Evolutionary conservation across 2,797 vertebrate species (phyloP).

Genomic region (Sebastes trivittatus): DNA sequence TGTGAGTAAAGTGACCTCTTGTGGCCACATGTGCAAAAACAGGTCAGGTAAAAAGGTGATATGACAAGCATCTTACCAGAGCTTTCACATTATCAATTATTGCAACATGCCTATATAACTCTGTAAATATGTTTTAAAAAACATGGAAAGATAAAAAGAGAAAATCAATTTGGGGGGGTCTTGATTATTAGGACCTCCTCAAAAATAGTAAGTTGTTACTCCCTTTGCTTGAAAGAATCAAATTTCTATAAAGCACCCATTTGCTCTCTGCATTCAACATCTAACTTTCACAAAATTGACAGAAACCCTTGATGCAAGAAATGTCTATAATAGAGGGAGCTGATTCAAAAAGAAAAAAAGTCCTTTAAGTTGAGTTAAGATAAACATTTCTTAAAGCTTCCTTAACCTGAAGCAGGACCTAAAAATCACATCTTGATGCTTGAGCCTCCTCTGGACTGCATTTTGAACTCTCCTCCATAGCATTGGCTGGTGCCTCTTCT

Average conservation of each 20-base stretch:
- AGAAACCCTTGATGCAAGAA: conserved; percentile 75
- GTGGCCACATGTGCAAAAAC: conserved; percentile 86
- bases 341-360: conserved; percentile 62
- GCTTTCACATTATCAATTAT: conserved; percentile 90
- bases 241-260: conserved; percentile 80
- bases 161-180: conserved; percentile 74
- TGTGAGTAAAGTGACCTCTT: conserved; percentile 82
- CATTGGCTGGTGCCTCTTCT: conserved; percentile 79
- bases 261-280: conserved; percentile 66
- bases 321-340: conserved; percentile 67
- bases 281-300: conserved; percentile 77
- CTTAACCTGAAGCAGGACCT: conserved; percentile 76
- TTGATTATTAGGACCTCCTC: conserved; percentile 83
- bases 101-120: conserved; percentile 91
- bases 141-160: conserved; percentile 84
- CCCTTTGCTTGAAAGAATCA: conserved; percentile 83
- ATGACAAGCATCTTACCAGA: conserved; percentile 88
- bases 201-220: conserved; percentile 80
- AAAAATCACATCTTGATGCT: conserved; percentile 83
- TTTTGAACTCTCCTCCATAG: conserved; percentile 78
- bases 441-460: conserved; percentile 82
- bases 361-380: conserved; percentile 68
- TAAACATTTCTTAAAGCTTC: conserved; percentile 80
- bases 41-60: conserved; percentile 88
- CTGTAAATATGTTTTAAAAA: conserved; percentile 87